Percentiles rank a stretch among this genome's conserved stretches.
phyloP scores from a whole-genome alignment of 2,797 vertebrate species.

The Otolemur crassicaudatus region DNA sequence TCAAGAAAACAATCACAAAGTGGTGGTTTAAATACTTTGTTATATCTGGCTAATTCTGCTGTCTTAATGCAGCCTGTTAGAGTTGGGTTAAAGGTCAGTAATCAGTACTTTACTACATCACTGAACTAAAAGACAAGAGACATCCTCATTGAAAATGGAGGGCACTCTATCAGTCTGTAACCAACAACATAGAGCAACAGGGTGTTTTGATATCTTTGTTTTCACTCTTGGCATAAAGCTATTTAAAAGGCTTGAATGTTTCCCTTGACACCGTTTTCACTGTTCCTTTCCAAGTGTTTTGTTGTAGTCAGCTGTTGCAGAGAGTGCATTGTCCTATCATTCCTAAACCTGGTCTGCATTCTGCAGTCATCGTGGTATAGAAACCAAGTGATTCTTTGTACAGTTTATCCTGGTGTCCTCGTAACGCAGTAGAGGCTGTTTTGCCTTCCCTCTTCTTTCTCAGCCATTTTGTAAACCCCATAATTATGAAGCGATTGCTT shows the following conservation, averaged over 20 bases:
- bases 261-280: neutral
- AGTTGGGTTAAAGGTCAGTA: conserved; percentile 32
- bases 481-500: conserved; percentile 78
- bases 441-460: conserved; percentile 81
- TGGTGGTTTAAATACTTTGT: conserved; percentile 59
- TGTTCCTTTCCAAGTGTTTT: conserved; percentile 38
- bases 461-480: conserved; percentile 76
- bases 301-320: conserved; percentile 53
- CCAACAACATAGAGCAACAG: neutral
- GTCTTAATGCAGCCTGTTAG: conserved; percentile 45
- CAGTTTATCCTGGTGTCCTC: conserved; percentile 68
- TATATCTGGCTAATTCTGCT: conserved; percentile 61
- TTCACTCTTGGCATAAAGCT: conserved; percentile 63
- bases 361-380: neutral
- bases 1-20: conserved; percentile 72
- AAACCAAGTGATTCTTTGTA: conserved; percentile 67
- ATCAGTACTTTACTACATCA: neutral
- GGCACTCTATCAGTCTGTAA: conserved; percentile 22
- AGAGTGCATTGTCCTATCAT: conserved; percentile 41
- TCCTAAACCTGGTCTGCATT: conserved; percentile 55
- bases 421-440: conserved; percentile 80
- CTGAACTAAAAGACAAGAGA: neutral
- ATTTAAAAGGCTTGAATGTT: conserved; percentile 56
- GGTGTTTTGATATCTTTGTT: conserved; percentile 9
- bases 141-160: conserved; percentile 32